phyloP scores from a whole-genome alignment of 2,888 invertebrate species.

The Orthosia incerta region DNA sequence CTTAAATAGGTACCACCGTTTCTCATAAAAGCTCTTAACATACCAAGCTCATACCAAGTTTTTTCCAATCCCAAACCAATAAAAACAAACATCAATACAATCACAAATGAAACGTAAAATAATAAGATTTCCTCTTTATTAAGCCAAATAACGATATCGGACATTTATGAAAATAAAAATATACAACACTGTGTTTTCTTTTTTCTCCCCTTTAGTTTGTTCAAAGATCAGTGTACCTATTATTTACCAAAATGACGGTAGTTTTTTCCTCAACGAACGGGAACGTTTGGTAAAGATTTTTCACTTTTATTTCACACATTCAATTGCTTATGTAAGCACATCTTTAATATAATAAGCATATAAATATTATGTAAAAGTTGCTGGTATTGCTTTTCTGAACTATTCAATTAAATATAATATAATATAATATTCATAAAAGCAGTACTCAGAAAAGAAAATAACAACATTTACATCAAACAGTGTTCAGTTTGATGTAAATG shows the following conservation, averaged over 20 bases:
- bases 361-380: conserved; percentile 23
- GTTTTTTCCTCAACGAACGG: conserved; percentile 37
- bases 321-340: conserved; percentile 44
- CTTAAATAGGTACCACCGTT: not conserved
- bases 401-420: too few species aligned
- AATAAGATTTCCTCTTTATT: conserved; percentile 37
- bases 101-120: conserved; percentile 9
- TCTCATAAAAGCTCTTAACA: not conserved
- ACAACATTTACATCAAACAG: too few species aligned
- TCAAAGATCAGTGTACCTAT: too few species aligned
- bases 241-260: conserved; percentile 7
- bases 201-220: conserved; percentile 15
- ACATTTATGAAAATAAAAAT: conserved; percentile 35
- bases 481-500: not conserved
- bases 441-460: conserved; percentile 4
- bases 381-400: not conserved
- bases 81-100: too few species aligned
- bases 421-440: too few species aligned
- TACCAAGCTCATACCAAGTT: too few species aligned
- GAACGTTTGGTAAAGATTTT: conserved; percentile 41
- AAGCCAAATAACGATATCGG: conserved; percentile 43
- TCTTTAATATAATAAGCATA: conserved; percentile 41
- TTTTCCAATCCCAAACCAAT: too few species aligned
- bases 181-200: conserved; percentile 22
- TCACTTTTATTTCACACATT: conserved; percentile 38